These are phyloP conservation scores for Callinectes sapidus DNA, from an alignment of 2,888 invertebrate genomes.

Conservation along the genomic window DNA sequence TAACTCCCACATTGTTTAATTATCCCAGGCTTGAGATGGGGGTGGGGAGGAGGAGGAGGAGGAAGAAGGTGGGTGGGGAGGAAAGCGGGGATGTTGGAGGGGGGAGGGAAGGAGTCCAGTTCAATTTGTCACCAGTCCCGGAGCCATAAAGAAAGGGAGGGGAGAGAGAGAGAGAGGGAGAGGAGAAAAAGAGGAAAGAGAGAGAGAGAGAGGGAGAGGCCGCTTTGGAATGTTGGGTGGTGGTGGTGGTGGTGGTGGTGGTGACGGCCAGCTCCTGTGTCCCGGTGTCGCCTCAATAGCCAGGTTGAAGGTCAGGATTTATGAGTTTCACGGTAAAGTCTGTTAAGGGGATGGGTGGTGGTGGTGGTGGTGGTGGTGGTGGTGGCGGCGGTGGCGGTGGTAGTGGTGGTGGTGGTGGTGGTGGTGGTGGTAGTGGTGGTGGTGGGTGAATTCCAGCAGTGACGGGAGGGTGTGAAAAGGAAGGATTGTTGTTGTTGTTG, in stretches of 20 bases:
- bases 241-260: constrained; percentile 11
- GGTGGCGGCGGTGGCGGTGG: too few relatives aligned
- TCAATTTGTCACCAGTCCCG: constrained; percentile 8
- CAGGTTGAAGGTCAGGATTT: constrained; percentile 34
- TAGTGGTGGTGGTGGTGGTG: neutral
- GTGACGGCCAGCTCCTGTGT: neutral
- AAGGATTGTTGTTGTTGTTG: neutral
- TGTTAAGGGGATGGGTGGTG: neutral
- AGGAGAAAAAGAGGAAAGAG: neutral
- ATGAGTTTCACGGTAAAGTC: constrained; percentile 7
- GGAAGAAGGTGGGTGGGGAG: neutral
- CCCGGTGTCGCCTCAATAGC: neutral
- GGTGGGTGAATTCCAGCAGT: neutral
- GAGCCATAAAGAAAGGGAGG: neutral
- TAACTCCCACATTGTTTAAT: neutral
- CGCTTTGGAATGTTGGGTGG: neutral
- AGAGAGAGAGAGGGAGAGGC: neutral
- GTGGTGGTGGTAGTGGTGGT: neutral
- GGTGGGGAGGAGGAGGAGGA: neutral
- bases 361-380: neutral
- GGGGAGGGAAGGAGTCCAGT: neutral
- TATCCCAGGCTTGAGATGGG: constrained; percentile 13
- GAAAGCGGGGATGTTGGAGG: neutral
- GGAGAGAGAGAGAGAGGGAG: too few relatives aligned
- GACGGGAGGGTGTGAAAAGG: neutral